phyloP scores from a whole-genome alignment of 1,140 invertebrate genomes.

The Linepithema humile region DNA sequence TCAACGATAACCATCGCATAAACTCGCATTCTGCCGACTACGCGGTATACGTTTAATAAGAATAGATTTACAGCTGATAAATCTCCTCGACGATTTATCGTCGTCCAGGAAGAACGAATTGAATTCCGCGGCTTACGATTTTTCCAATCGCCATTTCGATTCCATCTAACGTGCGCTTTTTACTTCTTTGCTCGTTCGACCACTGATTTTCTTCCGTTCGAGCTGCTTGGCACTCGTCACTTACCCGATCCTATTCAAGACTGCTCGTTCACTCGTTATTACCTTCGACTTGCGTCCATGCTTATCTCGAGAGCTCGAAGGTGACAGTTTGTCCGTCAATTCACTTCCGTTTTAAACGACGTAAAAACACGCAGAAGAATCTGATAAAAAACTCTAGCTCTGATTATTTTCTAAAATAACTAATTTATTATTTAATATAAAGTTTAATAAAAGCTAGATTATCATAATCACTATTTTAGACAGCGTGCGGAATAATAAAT shows the following conservation, averaged over 20 bases:
- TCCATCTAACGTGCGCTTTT: background rate
- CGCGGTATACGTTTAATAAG: background rate
- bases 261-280: constrained; percentile 11
- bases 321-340: background rate
- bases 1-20: background rate
- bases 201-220: constrained; percentile 23
- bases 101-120: background rate
- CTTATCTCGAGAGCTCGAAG: constrained; percentile 33
- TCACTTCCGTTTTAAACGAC: background rate
- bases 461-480: background rate
- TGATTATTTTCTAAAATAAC: background rate
- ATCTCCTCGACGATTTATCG: background rate
- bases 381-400: background rate
- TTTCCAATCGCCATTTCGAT: constrained; percentile 11
- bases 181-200: background rate
- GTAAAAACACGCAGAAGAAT: background rate
- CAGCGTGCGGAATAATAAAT: background rate
- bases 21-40: background rate
- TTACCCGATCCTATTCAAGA: constrained; percentile 13
- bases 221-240: constrained; percentile 3
- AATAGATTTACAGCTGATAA: background rate
- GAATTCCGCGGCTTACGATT: constrained; percentile 12
- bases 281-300: constrained; percentile 35
- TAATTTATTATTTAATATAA: background rate
- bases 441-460: background rate